Evolutionary conservation across 2,888 invertebrate species (phyloP).

Genomic region (Dicyrtomina minuta): DNA sequence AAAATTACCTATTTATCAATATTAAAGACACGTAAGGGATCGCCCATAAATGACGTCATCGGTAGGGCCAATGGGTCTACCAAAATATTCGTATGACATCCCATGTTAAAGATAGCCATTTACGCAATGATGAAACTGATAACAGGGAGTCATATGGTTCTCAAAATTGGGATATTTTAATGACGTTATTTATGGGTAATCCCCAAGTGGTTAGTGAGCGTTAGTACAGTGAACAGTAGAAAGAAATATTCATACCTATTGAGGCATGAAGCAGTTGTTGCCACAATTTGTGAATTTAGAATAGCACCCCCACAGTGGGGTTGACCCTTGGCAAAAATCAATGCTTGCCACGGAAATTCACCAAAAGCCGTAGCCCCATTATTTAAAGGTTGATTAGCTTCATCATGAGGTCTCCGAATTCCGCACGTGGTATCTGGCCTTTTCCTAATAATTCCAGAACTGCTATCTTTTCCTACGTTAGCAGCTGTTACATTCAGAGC

Average conservation of each 20-base stretch:
- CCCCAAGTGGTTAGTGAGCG: background rate
- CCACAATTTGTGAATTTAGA: slow-evolving; percentile 15
- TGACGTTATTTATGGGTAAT: no score
- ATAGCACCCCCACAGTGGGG: slow-evolving; percentile 31
- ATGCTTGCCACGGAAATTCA: slow-evolving; percentile 37
- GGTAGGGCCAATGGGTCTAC: no score
- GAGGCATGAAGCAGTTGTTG: slow-evolving; percentile 31
- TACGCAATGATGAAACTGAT: no score
- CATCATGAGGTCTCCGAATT: slow-evolving; percentile 13
- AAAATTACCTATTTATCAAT: background rate
- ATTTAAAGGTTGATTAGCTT: no score
- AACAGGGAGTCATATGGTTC: no score
- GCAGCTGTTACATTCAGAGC: no score
- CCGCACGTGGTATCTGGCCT: slow-evolving; percentile 15
- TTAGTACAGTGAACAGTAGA: background rate
- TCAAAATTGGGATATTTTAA: no score
- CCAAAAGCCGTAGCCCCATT: slow-evolving; percentile 32
- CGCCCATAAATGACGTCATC: no score
- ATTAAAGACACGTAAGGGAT: no score
- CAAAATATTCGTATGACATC: no score
- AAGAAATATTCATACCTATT: slow-evolving; percentile 11
- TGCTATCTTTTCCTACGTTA: no score
- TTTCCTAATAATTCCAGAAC: background rate
- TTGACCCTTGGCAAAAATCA: slow-evolving; percentile 15
- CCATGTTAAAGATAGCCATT: no score